phyloP scores from a whole-genome alignment of 1,140 invertebrate species.

The Bombus consobrinus region DNA sequence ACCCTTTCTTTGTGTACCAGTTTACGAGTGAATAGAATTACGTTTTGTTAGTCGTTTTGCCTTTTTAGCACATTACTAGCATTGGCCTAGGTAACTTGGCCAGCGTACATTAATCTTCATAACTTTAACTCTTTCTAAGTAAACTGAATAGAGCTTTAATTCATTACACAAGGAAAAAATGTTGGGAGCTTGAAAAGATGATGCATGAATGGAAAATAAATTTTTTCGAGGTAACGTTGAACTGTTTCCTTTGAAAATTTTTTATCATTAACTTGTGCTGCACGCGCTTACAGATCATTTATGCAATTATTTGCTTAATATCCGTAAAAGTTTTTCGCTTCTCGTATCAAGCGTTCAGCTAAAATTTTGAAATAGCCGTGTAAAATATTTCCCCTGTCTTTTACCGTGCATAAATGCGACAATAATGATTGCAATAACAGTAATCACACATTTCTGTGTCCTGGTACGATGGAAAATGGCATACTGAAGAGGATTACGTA shows the following conservation, averaged over 20 bases:
- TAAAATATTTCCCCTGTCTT: background rate
- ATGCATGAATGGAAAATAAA: background rate
- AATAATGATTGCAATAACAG: slow-evolving; percentile 18
- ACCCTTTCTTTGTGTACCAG: slow-evolving; percentile 14
- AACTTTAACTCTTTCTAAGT: slow-evolving; percentile 52
- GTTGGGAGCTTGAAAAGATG: background rate
- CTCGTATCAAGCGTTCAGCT: background rate
- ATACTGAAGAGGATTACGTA: background rate
- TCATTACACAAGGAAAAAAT: background rate
- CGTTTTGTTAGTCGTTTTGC: slow-evolving; percentile 37
- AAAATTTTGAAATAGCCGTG: background rate
- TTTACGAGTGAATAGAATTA: slow-evolving; percentile 17
- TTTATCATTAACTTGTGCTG: background rate
- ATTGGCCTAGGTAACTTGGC: slow-evolving; percentile 40
- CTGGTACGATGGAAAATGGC: background rate
- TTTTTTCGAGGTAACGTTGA: background rate
- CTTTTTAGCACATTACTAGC: slow-evolving; percentile 36
- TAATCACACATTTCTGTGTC: slow-evolving; percentile 1
- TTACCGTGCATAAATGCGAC: background rate
- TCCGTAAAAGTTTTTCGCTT: background rate
- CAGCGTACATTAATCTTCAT: slow-evolving; percentile 67
- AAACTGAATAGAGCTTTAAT: slow-evolving; percentile 36
- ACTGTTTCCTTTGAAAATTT: background rate
- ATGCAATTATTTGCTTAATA: background rate
- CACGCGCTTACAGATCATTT: background rate